Base-by-base conservation (phyloP, 2,888 invertebrate genomes). In the Sarcophaga carnaria region DNA sequence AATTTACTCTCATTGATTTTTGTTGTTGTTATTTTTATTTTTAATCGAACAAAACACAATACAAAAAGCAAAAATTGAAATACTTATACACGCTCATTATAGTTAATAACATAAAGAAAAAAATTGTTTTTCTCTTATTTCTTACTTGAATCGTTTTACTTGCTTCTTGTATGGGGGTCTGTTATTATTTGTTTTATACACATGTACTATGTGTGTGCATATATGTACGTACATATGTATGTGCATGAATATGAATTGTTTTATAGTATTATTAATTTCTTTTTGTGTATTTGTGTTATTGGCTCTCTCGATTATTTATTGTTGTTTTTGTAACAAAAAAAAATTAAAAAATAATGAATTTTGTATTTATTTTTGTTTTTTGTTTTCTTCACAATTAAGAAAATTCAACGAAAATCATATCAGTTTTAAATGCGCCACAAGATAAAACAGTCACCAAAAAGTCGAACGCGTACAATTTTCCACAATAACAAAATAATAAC, bases 371-470 rank as follows among this genome's bases (percentile, higher is more conserved):
- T 69, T 63, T 3, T 22, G 11, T 45, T 25, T 75, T 70, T 79
- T 62, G 25, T 79, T 82, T 76, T 82, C 83, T 83, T 78, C 22
- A 79, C 76, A 82, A 82, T 69, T 84, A 79, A 84, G 84, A 75
- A 84, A 84, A 84, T 75, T 69, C 47, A 84, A 76, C 54, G 49
- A 63, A 79, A 84, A 75, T 79, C 79, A 76, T 79, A 82, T 84
- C 81, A 87, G 87, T 87, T 84, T 84, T 76, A 76, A 81, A 82
- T 79, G 81, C 71, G 69, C 78, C 84, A 71, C 81, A 76, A 79
- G 81, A 84, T 82, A 87, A 64, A 87, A 84, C 84, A 84, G 86
- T 70, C 80, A 20, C 25, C 17, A 47, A 25, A 17, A 14, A 27
- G 67, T 11, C 17, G 17, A 72, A 76, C 71, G 84, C 66, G 80